phyloP scores from a whole-genome alignment of 2,113 vertebrate species.

The Rhagologus leucostigma region DNA sequence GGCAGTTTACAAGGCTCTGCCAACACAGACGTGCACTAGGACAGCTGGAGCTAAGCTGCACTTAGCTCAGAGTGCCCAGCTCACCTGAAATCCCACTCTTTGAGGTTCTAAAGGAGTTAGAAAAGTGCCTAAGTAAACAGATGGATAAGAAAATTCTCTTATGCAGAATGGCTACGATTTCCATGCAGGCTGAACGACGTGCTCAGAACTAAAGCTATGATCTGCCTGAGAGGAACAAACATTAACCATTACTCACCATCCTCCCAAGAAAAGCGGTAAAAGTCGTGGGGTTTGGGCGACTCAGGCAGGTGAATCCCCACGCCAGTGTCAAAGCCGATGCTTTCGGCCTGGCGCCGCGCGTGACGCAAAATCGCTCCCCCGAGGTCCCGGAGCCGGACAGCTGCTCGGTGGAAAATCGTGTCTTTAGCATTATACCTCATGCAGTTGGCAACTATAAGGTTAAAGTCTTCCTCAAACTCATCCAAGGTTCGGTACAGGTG shows the following conservation, averaged over 20 bases:
- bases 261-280: slow-evolving; percentile 95
- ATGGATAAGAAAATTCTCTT: background rate
- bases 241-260: slow-evolving; percentile 79
- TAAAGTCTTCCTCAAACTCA: slow-evolving; percentile 95
- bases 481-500: slow-evolving; percentile 88
- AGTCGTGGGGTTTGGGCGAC: slow-evolving; percentile 89
- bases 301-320: slow-evolving; percentile 89
- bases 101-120: background rate
- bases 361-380: slow-evolving; percentile 91
- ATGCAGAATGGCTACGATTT: background rate
- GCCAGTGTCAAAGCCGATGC: slow-evolving; percentile 87
- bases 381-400: slow-evolving; percentile 87
- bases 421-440: slow-evolving; percentile 97
- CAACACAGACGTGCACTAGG: background rate
- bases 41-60: background rate
- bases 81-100: background rate
- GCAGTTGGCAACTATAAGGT: slow-evolving; percentile 97
- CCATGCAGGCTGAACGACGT: background rate
- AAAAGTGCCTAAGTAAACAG: background rate
- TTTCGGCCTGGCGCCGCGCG: slow-evolving; percentile 89
- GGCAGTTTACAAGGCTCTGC: background rate
- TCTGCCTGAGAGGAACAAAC: background rate
- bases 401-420: slow-evolving; percentile 93
- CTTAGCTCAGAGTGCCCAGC: background rate
- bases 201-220: background rate